A percentile compares a stretch with the other conserved stretches of the same genome.
Evolutionary conservation across 2,888 invertebrate genomes (phyloP).

Genomic region (Xanthia togata): DNA sequence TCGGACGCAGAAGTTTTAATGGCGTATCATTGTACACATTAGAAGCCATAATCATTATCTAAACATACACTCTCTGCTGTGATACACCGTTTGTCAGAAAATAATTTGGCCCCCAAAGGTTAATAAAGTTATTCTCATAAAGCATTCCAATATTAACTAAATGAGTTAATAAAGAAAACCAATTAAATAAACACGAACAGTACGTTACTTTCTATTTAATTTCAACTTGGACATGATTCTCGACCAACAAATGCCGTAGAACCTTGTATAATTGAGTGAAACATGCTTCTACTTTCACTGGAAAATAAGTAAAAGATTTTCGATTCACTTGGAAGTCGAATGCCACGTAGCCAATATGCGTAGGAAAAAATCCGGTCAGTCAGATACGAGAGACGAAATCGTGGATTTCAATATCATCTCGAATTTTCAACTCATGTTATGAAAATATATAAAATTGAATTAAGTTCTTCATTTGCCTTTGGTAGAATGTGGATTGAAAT

Average conservation of each 20-base stretch:
- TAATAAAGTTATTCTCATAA: constrained; percentile 52
- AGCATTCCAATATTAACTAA: constrained; percentile 46
- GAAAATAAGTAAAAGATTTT: constrained; percentile 62
- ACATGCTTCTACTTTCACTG: constrained; percentile 64
- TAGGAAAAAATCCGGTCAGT: constrained; percentile 40
- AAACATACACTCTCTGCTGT: constrained; percentile 20
- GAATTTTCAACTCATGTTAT: constrained; percentile 13
- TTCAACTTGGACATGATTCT: constrained; percentile 50
- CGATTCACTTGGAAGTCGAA: constrained; percentile 55
- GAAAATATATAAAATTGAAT: constrained; percentile 41
- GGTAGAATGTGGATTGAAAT: constrained; percentile 16
- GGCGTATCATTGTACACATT: constrained; percentile 54
- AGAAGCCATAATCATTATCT: constrained; percentile 48
- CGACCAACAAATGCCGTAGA: constrained; percentile 49
- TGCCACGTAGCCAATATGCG: constrained; percentile 63
- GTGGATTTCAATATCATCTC: constrained; percentile 42
- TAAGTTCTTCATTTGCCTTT: constrained; percentile 18
- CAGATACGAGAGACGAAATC: constrained; percentile 25
- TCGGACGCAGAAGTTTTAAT: constrained; percentile 51
- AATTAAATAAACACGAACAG: constrained; percentile 66
- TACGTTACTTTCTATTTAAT: constrained; percentile 70
- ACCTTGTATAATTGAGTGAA: constrained; percentile 55
- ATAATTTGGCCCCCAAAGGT: constrained; percentile 34
- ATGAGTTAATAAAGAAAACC: constrained; percentile 69
- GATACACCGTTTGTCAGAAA: constrained; percentile 26